Base-by-base conservation (phyloP, 2,888 invertebrate genomes). In the Stenoptilia bipunctidactyla region DNA sequence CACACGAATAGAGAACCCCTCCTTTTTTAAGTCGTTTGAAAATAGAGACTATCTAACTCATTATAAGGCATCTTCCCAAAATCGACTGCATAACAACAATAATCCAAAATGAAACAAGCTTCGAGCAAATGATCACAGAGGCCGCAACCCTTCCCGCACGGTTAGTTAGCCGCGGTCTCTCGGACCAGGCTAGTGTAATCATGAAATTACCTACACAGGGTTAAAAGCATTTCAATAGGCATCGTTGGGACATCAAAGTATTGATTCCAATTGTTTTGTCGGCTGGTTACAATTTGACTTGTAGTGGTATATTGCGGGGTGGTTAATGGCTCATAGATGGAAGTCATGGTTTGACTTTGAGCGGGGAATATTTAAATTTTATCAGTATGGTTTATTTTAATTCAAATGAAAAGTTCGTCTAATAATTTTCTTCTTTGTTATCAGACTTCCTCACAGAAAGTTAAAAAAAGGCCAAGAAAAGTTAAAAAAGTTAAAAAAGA, bases 81-180 rank as follows among this genome's bases (percentile, higher is more conserved):
- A n/a, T 59, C 58, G 56, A 54, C 48, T 63, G 64, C 57, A 51
- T 58, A 58, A 65, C 58, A 63, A 68, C 66, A 73, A 75, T 73
- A 34, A 63, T 56, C 61, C 66, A 61, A 67, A 70, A 71, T 67
- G 69, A 61, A 59, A 66, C 58, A 50, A 53, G 30, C n/a, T n/a
- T n/a, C 9, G 30, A 52, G 56, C 48, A 53, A 56, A 61, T 64
- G 72, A 74, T 72, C 65, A 70, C 65, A 73, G 66, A 58, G 66
- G 46, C 46, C 46, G n/a, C 55, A 76, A 73, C 79, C 79, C 77
- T 76, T 76, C 60, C 37, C 49, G 48, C 59, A 74, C 70, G 79
- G 80, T 79, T 79, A 75, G 80, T 80, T 79, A 77, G 50, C 47
- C 47, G 55, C 46, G 49, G 51, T 35, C 47, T 40, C 41, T 27